Evolutionary conservation across 2,797 vertebrate species (phyloP), one percentile per base, ranked within the genome.

Genomic region (Tangara arthus): DNA sequence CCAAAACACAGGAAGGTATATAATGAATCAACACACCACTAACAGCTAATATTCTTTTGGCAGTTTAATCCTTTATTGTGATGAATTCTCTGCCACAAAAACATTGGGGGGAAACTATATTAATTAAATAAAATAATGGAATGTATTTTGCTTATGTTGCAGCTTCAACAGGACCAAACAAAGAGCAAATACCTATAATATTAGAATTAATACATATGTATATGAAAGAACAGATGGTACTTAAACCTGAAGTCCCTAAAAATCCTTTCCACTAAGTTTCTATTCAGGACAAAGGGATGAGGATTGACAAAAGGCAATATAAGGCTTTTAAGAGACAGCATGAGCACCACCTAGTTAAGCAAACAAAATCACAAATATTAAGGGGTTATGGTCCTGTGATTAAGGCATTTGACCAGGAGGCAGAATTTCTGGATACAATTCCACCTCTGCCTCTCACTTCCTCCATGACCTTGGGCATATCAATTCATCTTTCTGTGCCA

Each of bases 31-130:
- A 76, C 76, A 49, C 57, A 76, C 69, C 60, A 71, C 94, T 91
- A 93, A 79, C 91, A 94, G 95, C 87, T 93, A 96, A 96, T 94
- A 95, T 63, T 88, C 79, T 83, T 93, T 30, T 89, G 90, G 87
- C 82, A 91, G 73, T 90, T 94, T 88, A 93, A 93, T 96, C 49
- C 47, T 77, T 96, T 93, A 95, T 90, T 59, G 50, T 88, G 80
- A 94, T 87, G 78, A 93, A 94, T 95, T 84, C 75, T 77, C 78
- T 90, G 49, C 64, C 87, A 90, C 42, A 82, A 90, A 91, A 92
- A 95, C 73, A 90, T 44, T 53, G 59, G 26, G 46, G 41, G 63
- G 2, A 27, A 94, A 86, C 83, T n/a, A 65, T 26, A 91, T 91
- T 94, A 89, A 95, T 93, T 82, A 66, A 89, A 84, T 82, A 69